phyloP scores from a whole-genome alignment of 2,113 vertebrate species.

The Origma solitaria region DNA sequence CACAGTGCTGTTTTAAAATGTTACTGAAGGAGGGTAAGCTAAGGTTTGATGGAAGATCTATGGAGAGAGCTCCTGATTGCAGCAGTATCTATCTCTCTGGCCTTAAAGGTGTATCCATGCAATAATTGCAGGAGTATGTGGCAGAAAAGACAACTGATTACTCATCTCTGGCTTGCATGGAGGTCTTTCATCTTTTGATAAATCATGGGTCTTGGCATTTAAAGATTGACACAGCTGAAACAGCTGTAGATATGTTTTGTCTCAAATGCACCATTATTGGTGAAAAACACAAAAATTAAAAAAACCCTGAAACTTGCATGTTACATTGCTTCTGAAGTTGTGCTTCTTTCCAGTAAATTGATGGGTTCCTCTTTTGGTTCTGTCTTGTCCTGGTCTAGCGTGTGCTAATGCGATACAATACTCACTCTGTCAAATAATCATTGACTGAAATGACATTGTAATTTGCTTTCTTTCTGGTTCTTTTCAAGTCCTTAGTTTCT shows the following conservation, averaged over 20 bases:
- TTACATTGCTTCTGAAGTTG: background rate
- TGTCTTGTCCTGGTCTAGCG: background rate
- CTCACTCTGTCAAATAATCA: background rate
- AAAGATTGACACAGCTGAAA: background rate
- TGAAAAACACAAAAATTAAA: background rate
- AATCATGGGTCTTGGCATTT: background rate
- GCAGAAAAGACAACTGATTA: background rate
- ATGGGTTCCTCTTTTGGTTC: background rate
- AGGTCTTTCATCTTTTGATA: background rate
- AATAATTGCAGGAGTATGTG: background rate
- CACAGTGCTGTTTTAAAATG: background rate
- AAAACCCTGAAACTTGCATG: background rate
- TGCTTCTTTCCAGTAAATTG: background rate
- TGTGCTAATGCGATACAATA: background rate
- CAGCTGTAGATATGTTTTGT: background rate
- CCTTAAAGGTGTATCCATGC: background rate
- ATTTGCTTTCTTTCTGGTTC: background rate
- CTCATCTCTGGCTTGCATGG: background rate
- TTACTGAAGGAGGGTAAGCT: background rate
- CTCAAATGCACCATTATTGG: background rate
- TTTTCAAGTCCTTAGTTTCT: background rate
- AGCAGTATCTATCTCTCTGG: background rate
- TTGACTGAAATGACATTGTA: background rate
- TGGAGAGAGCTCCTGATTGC: background rate
- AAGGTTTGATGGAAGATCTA: background rate